Evolutionary conservation across 2,113 vertebrate genomes (phyloP).

Genomic region (Bettongia penicillata): DNA sequence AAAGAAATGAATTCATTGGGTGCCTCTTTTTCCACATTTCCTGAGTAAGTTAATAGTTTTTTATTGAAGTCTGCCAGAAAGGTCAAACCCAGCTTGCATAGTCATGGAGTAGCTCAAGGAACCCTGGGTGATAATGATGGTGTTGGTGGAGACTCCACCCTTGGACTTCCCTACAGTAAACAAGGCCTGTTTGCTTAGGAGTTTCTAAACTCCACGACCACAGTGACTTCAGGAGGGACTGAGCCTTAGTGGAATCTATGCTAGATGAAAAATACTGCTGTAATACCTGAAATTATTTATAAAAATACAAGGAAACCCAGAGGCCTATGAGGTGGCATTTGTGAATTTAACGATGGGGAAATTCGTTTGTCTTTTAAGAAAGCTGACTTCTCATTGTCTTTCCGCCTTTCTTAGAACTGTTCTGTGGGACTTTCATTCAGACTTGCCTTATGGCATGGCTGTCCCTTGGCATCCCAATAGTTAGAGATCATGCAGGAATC

Average conservation of each 20-base stretch:
- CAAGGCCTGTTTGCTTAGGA: background rate
- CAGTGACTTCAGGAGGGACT: background rate
- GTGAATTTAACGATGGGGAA: background rate
- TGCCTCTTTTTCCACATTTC: background rate
- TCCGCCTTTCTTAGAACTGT: background rate
- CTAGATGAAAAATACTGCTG: background rate
- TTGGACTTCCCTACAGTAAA: background rate
- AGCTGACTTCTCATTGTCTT: background rate
- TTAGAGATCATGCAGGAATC: background rate
- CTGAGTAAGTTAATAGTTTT: background rate
- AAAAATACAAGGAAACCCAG: background rate
- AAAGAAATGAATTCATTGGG: background rate
- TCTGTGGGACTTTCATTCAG: background rate
- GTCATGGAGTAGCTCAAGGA: background rate
- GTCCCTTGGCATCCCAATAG: background rate
- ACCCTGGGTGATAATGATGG: fast-evolving
- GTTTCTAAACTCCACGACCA: fast-evolving
- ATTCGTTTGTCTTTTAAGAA: background rate
- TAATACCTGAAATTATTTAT: background rate
- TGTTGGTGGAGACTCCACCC: background rate
- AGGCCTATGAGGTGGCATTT: background rate
- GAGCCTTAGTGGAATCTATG: background rate
- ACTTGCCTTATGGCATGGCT: background rate
- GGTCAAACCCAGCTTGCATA: background rate
- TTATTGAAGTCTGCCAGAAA: background rate